phyloP scores from a whole-genome alignment of 2,888 invertebrate genomes.

The Mactromeris polynyma region DNA sequence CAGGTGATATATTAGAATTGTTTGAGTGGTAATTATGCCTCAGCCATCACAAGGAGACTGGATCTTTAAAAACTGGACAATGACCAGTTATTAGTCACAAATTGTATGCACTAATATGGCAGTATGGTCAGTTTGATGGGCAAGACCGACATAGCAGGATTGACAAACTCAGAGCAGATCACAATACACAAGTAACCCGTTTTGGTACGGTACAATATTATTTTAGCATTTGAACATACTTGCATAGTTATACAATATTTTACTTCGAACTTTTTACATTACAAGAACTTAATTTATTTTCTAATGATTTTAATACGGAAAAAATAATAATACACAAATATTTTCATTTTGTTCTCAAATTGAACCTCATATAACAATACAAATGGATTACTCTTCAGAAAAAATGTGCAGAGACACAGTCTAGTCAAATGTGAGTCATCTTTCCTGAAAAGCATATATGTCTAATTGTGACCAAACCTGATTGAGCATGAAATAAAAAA shows the following conservation, averaged over 20 bases:
- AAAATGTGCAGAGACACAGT: slow-evolving; percentile 5
- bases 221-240: neutral
- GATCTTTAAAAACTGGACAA: too few relatives aligned
- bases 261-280: neutral
- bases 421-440: neutral
- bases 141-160: neutral
- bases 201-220: neutral
- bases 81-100: too few relatives aligned
- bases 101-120: too few relatives aligned
- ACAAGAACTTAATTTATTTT: neutral
- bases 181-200: neutral
- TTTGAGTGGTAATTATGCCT: too few relatives aligned
- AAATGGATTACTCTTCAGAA: neutral
- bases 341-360: neutral
- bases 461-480: neutral
- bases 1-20: too few relatives aligned
- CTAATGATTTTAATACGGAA: neutral
- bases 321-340: neutral
- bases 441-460: too few relatives aligned
- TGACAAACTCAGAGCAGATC: neutral
- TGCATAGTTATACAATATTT: neutral
- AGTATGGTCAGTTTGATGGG: too few relatives aligned
- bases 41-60: too few relatives aligned
- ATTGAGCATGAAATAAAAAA: neutral
- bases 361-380: neutral